These are phyloP conservation scores for Latrodectus geometricus DNA, from an alignment of 1,140 invertebrate species.

Conservation along the genomic window DNA sequence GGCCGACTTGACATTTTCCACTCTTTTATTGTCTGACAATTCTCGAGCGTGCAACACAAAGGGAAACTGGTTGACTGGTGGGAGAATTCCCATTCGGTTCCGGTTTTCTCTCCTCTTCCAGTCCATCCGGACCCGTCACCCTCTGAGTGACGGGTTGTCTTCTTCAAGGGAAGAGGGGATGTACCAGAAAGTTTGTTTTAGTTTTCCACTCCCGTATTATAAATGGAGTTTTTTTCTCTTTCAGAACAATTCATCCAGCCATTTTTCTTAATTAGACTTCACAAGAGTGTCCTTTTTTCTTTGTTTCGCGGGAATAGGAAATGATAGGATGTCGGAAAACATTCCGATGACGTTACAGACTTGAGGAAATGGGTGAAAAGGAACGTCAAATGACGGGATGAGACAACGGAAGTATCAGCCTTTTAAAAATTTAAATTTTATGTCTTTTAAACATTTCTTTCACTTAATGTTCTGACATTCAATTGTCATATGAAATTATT, in stretches of 20 bases:
- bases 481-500: too few species aligned
- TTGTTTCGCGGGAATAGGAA: neutral
- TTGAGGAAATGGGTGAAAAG: too few species aligned
- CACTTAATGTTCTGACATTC: too few species aligned
- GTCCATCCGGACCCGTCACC: conserved; percentile 27
- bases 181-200: neutral
- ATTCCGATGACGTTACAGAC: too few species aligned
- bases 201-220: neutral
- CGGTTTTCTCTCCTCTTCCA: conserved; percentile 28
- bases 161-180: neutral
- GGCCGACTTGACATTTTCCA: conserved; percentile 53
- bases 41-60: conserved; percentile 35
- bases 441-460: too few species aligned
- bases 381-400: too few species aligned
- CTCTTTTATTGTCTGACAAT: conserved; percentile 57
- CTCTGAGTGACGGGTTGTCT: conserved; percentile 18
- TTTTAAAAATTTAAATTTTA: too few species aligned
- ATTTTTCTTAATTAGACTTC: neutral
- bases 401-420: too few species aligned
- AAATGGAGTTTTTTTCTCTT: neutral
- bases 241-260: neutral
- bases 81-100: conserved; percentile 29
- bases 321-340: neutral
- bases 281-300: too few species aligned
- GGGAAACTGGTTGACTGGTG: conserved; percentile 7